Evolutionary conservation across 1,140 invertebrate species (phyloP), one percentile per base, ranked within the genome.

Genomic region (Eupristina koningsbergeri): DNA sequence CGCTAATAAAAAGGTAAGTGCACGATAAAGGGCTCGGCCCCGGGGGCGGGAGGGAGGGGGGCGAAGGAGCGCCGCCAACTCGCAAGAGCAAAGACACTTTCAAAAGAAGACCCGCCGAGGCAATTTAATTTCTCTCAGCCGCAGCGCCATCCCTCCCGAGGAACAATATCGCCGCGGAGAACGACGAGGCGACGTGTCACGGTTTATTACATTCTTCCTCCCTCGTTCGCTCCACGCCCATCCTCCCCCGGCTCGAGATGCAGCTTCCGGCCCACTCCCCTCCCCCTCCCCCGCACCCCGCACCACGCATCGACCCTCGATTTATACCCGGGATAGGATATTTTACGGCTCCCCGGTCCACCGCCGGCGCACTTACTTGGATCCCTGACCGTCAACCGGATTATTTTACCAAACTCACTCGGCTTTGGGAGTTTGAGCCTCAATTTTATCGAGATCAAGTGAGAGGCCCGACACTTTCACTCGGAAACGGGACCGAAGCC

Each of bases 121-220:
- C 86, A 86, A 89, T 88, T 88, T 87, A 89, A 89, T 89, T 86
- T 88, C 83, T 80, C 86, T 84, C 73, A 50, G 86, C 87, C 85
- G 86, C 80, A 87, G 85, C 11, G 31, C 34, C 77, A 45, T 31
- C 71, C 7, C 1, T 58, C 29, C 69, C 61, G 64, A 47, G 61
- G 31, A 74, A 81, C 81, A 86, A 86, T 86, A 86, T 85, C 76
- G 77, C 85, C 81, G 77, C 74, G n/a, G n/a, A n/a, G n/a, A 45
- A 45, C 11, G 11, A 11, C 41, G 41, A 5, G 6, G 41, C 41
- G 41, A 45, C 41, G 41, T 45, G 75, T 83, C 50, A 77, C 45
- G 45, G 86, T 86, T 91, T 91, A 88, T 90, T 90, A 89, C 89
- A 91, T 91, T 91, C 90, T 90, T 90, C 86, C 81, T 85, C 67